These are phyloP conservation scores for Octonoba sinensis DNA, from an alignment of 2,888 invertebrate genomes.

Conservation along the genomic window DNA sequence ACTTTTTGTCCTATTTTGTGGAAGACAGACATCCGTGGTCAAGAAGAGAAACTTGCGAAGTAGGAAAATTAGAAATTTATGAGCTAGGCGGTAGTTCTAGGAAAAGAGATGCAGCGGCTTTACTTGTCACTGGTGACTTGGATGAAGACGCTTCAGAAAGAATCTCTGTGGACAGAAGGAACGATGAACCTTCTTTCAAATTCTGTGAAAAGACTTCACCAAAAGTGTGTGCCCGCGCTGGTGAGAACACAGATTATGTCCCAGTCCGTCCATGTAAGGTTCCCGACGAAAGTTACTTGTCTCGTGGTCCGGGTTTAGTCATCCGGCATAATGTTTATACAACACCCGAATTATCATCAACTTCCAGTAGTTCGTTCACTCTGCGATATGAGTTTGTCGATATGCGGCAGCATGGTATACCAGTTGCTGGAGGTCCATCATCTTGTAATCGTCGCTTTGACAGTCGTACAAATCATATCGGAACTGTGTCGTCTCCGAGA, in stretches of 20 bases:
- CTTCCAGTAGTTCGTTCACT: conserved; percentile 78
- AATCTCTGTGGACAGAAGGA: conserved; percentile 6
- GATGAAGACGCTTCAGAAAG: conserved; percentile 31
- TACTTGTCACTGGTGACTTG: conserved; percentile 28
- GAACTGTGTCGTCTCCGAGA: conserved; percentile 82
- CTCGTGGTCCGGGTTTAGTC: conserved; percentile 80
- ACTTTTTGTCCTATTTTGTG: conserved; percentile 87
- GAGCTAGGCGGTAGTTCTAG: conserved; percentile 46
- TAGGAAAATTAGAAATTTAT: conserved; percentile 64
- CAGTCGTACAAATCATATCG: conserved; percentile 69
- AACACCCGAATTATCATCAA: conserved; percentile 81
- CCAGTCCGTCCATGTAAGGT: conserved; percentile 67
- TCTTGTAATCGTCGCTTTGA: conserved; percentile 60
- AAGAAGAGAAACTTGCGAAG: conserved; percentile 65
- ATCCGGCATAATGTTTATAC: conserved; percentile 82
- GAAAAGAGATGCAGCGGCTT: conserved; percentile 44
- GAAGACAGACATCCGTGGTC: conserved; percentile 73
- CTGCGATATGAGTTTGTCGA: conserved; percentile 88
- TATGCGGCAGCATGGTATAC: conserved; percentile 67
- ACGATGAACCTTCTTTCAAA: conserved; percentile 76
- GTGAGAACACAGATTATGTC: conserved; percentile 66
- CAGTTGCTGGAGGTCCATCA: conserved; percentile 33
- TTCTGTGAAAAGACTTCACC: conserved; percentile 68
- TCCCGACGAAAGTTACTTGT: conserved; percentile 82
- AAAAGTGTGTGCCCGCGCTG: conserved; percentile 67